Conservation (phyloP, 1,140 invertebrate species). For the Pygmarrhopalites habei region DNA sequence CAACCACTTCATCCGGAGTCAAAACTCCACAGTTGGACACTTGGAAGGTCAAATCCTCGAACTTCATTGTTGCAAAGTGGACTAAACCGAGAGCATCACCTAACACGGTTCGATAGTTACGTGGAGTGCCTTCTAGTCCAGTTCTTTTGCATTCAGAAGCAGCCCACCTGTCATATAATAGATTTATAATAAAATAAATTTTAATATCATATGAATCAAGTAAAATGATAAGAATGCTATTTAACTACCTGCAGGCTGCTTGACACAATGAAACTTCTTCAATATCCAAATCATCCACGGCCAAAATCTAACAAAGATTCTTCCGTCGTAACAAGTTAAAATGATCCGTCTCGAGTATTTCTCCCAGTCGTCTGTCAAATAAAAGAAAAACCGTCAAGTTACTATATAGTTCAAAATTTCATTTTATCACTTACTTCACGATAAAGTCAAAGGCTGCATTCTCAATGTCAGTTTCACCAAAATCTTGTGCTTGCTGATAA, state of each 20-base stretch:
- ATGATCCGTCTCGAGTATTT: background rate
- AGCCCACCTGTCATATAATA: too few relatives aligned
- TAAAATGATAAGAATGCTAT: too few relatives aligned
- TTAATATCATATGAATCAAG: too few relatives aligned
- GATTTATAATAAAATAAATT: too few relatives aligned
- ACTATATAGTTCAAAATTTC: too few relatives aligned
- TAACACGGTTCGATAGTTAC: background rate
- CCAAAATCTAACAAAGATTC: background rate
- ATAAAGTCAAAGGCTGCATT: background rate
- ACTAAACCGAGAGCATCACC: background rate
- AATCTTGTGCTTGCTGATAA: constrained; percentile 3
- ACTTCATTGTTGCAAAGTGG: constrained; percentile 1
- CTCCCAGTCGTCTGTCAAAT: background rate
- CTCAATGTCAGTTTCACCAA: background rate
- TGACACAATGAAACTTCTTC: background rate
- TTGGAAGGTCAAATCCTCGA: background rate
- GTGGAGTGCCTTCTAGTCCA: background rate
- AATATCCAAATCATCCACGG: constrained; percentile 4
- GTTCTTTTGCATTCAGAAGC: background rate
- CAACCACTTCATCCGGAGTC: background rate
- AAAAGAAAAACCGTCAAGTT: too few relatives aligned
- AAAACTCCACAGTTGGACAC: background rate
- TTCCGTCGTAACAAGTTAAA: background rate
- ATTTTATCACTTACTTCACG: background rate
- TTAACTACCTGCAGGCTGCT: background rate